A percentile compares a stretch with the other conserved stretches of the same genome.
These are phyloP conservation scores for Drosophila anomalata DNA, from an alignment of 2,888 invertebrate genomes.

Conservation along the genomic window DNA sequence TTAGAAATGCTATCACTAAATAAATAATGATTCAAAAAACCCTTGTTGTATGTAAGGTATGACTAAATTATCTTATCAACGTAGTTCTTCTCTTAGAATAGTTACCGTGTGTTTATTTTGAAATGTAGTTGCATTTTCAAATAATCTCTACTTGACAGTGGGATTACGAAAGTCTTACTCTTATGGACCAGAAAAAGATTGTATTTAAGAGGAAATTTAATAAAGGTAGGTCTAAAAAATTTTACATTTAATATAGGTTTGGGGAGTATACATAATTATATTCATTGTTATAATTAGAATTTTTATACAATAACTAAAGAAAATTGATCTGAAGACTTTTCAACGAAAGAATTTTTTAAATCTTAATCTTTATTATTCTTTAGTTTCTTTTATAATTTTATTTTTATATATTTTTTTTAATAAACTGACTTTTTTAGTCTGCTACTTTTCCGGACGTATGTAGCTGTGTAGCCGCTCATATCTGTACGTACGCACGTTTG, in stretches of 20 bases:
- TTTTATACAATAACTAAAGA: too few species aligned
- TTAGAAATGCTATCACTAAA: neutral
- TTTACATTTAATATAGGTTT: too few species aligned
- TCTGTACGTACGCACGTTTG: constrained; percentile 45
- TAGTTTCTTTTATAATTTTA: neutral
- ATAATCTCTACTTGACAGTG: neutral
- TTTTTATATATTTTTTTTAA: neutral
- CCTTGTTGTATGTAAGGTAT: neutral
- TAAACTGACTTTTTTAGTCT: neutral
- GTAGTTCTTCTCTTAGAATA: neutral
- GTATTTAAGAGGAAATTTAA: neutral
- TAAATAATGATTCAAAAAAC: neutral
- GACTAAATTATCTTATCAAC: neutral
- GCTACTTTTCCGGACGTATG: neutral
- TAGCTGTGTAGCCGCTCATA: constrained; percentile 6
- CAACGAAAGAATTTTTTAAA: too few species aligned
- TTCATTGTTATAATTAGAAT: too few species aligned
- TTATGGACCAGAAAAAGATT: neutral
- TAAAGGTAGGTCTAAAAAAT: neutral
- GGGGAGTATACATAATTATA: too few species aligned
- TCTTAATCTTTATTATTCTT: too few species aligned
- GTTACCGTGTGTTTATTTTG: neutral
- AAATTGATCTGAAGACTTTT: too few species aligned
- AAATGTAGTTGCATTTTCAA: constrained; percentile 3
- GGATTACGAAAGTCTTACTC: neutral